Evolutionary conservation across 2,797 vertebrate genomes (phyloP).

Genomic region (Setipinna tenuifilis): DNA sequence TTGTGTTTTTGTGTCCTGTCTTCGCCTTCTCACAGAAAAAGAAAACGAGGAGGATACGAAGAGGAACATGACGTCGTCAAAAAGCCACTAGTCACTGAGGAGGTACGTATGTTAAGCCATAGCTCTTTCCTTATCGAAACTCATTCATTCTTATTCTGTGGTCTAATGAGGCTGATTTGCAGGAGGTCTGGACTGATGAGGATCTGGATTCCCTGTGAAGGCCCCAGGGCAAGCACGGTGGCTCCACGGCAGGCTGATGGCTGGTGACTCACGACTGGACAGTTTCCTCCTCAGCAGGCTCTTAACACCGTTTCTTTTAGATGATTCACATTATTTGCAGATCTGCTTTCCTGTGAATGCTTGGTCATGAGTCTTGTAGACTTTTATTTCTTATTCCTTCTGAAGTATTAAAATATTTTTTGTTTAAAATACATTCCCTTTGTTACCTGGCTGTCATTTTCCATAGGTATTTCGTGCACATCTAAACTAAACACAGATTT

Average conservation of each 20-base stretch:
- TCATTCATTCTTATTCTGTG: neutral
- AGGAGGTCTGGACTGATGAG: conserved; percentile 86
- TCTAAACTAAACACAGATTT: neutral
- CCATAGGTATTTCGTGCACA: neutral
- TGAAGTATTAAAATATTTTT: conserved; percentile 28
- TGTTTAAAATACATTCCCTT: neutral
- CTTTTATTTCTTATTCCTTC: conserved; percentile 9
- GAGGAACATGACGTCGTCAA: conserved; percentile 85
- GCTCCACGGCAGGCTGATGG: conserved; percentile 55
- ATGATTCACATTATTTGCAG: neutral
- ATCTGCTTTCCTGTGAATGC: conserved; percentile 25
- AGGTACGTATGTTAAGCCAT: conserved; percentile 68
- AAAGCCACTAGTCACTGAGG: conserved; percentile 78
- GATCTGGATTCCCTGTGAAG: conserved; percentile 70
- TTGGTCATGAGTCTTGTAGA: conserved; percentile 8
- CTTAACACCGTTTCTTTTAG: neutral
- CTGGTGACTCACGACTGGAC: neutral
- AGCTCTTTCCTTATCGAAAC: neutral
- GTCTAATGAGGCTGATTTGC: conserved; percentile 24
- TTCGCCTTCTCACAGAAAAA: conserved; percentile 77
- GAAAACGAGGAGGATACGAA: conserved; percentile 92
- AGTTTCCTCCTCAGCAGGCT: neutral
- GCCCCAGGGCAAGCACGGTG: neutral
- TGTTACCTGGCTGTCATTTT: neutral
- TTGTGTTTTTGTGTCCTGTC: conserved; percentile 31